A percentile compares a stretch with the other conserved stretches of the same genome.
Conservation (phyloP, 2,113 vertebrate genomes). For the Phylloscopus trochiloides region DNA sequence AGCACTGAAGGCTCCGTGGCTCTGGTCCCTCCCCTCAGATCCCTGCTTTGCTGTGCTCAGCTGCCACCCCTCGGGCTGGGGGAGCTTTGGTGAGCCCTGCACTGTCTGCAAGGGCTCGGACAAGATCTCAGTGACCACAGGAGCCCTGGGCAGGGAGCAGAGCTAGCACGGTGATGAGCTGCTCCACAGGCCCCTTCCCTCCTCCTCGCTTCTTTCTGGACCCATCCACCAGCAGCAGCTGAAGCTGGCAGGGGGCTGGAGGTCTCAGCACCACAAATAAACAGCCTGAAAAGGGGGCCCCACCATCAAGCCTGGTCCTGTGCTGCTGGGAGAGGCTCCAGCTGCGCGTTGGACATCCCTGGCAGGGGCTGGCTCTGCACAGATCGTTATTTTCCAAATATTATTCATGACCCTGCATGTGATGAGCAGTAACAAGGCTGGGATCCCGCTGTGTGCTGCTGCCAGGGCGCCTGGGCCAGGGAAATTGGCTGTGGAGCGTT, state of each 20-base stretch:
- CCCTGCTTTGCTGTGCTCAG: background rate
- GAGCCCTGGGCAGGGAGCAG: background rate
- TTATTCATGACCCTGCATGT: background rate
- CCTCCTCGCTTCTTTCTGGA: background rate
- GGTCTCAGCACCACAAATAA: background rate
- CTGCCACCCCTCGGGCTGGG: rapidly evolving
- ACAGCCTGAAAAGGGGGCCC: background rate
- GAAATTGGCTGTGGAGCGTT: background rate
- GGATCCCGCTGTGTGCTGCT: background rate
- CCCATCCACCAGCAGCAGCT: background rate
- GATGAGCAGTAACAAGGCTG: background rate
- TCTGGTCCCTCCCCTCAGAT: rapidly evolving
- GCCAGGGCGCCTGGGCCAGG: background rate
- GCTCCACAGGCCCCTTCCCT: background rate
- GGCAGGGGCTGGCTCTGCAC: background rate
- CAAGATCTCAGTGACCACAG: rapidly evolving
- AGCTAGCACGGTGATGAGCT: rapidly evolving
- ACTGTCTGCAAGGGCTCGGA: rapidly evolving
- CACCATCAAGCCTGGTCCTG: background rate
- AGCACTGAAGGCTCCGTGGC: background rate
- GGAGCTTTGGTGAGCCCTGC: background rate
- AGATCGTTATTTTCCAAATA: background rate
- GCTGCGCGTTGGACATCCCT: background rate
- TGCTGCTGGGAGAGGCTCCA: background rate
- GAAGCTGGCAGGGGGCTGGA: background rate